These are phyloP conservation scores for Danio kyathit DNA, from an alignment of 2,797 vertebrate species.

Conservation along the genomic window DNA sequence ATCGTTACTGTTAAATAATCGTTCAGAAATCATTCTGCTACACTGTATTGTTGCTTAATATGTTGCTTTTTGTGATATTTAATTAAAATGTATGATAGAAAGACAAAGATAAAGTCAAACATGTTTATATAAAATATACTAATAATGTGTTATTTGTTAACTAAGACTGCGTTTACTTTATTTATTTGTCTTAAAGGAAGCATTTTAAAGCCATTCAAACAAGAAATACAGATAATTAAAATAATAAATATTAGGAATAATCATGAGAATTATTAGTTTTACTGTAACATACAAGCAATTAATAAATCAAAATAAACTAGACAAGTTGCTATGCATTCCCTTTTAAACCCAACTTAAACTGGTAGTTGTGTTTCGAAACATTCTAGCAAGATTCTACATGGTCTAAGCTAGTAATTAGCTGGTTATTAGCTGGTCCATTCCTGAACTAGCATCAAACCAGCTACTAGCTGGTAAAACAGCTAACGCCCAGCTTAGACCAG, in stretches of 20 bases:
- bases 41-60: neutral
- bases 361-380: neutral
- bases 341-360: neutral
- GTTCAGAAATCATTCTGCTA: neutral
- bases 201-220: constrained; percentile 6
- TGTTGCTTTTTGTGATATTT: no score
- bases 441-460: neutral
- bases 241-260: neutral
- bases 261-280: neutral
- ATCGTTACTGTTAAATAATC: neutral
- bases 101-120: no score
- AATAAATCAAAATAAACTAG: neutral
- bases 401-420: neutral
- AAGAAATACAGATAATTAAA: constrained; percentile 17
- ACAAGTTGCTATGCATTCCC: neutral
- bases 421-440: neutral
- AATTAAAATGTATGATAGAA: no score
- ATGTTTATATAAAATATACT: neutral
- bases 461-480: neutral
- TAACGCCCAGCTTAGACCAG: neutral
- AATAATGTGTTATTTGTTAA: neutral
- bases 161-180: neutral
- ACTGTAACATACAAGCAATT: neutral
- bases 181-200: neutral
- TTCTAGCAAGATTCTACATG: neutral